These are phyloP conservation scores for Diadegma fenestrale DNA, from an alignment of 2,888 invertebrate genomes.

Conservation along the genomic window DNA sequence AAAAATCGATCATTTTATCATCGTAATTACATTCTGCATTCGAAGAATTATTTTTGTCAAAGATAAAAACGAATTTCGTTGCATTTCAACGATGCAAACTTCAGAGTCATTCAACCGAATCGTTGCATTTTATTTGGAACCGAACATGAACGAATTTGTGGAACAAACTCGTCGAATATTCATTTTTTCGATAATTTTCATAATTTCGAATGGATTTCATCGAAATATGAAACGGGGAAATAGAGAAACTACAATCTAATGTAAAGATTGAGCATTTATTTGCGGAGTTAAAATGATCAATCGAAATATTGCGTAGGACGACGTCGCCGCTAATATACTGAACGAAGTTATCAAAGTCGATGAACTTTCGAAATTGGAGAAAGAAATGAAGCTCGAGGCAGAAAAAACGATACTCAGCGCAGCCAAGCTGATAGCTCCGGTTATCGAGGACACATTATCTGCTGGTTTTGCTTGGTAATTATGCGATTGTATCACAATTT, in stretches of 20 bases:
- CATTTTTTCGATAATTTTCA: too few species aligned
- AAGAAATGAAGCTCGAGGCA: conserved; percentile 89
- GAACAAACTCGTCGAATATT: too few species aligned
- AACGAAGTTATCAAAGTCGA: conserved; percentile 92
- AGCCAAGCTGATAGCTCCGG: conserved; percentile 95
- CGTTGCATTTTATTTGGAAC: background rate
- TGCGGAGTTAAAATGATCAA: background rate
- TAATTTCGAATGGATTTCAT: too few species aligned
- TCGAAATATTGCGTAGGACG: conserved; percentile 84
- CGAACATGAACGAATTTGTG: background rate
- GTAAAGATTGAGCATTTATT: background rate
- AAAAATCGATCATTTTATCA: too few species aligned
- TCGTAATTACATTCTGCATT: too few species aligned
- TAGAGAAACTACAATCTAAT: background rate
- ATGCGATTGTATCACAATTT: background rate
- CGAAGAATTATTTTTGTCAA: too few species aligned
- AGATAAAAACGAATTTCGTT: too few species aligned
- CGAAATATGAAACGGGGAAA: too few species aligned
- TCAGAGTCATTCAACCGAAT: too few species aligned
- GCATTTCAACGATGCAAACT: too few species aligned
- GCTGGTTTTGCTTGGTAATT: conserved; percentile 86
- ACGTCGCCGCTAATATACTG: conserved; percentile 86
- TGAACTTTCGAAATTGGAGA: conserved; percentile 90
- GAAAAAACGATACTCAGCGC: conserved; percentile 94
- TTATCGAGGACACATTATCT: conserved; percentile 90